These are phyloP conservation scores for Frankliniella fusca DNA, from an alignment of 2,888 invertebrate genomes.

Conservation along the genomic window DNA sequence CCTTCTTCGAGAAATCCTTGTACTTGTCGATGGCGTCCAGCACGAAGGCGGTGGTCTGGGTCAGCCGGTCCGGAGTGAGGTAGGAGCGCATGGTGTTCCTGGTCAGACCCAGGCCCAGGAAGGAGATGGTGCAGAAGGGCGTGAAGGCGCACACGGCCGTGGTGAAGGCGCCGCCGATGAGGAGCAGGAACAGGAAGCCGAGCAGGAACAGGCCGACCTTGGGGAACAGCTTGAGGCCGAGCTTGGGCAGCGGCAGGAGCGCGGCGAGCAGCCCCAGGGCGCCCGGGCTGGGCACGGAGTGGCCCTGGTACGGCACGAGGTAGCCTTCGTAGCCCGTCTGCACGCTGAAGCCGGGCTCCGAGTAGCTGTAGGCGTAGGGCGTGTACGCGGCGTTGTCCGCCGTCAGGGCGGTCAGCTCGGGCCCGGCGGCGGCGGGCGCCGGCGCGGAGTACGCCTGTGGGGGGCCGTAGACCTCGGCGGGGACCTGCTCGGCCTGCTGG, in stretches of 20 bases:
- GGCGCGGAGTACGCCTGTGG: not conserved
- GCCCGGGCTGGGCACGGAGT: slow-evolving; percentile 33
- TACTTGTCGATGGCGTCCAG: slow-evolving; percentile 61
- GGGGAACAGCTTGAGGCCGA: slow-evolving; percentile 21
- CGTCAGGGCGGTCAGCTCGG: not conserved
- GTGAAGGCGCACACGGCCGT: slow-evolving; percentile 60
- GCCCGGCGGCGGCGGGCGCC: not conserved
- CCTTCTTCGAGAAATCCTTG: slow-evolving; percentile 39
- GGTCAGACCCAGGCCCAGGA: slow-evolving; percentile 48
- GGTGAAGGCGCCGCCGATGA: slow-evolving; percentile 55
- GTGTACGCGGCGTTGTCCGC: not conserved
- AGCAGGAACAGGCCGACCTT: slow-evolving; percentile 36
- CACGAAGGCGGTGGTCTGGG: slow-evolving; percentile 57
- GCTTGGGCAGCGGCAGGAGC: slow-evolving; percentile 33
- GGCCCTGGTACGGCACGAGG: slow-evolving; percentile 35
- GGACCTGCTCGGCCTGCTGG: not conserved
- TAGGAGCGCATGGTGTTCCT: slow-evolving; percentile 55
- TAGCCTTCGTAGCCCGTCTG: slow-evolving; percentile 35
- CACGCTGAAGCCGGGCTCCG: slow-evolving; percentile 34
- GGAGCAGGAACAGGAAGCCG: slow-evolving; percentile 45
- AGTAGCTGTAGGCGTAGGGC: not conserved
- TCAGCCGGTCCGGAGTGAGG: slow-evolving; percentile 57
- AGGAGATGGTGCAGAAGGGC: slow-evolving; percentile 57
- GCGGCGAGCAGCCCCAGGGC: slow-evolving; percentile 32
- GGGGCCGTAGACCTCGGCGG: not conserved